These are phyloP conservation scores for Xyliphius kryptos DNA, from an alignment of 2,113 vertebrate species.

Conservation along the genomic window DNA sequence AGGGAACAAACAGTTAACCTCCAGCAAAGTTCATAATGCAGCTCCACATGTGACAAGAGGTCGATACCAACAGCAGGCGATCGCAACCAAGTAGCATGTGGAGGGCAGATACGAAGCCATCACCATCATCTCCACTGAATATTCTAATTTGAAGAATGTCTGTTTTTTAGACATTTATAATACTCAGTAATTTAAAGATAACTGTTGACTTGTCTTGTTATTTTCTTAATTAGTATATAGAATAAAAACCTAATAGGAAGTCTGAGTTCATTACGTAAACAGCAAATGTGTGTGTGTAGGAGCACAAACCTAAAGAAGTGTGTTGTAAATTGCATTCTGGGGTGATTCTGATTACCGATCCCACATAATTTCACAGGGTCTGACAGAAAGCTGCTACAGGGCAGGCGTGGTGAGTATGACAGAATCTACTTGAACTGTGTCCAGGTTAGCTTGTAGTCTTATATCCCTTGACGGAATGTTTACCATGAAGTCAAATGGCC, in stretches of 20 bases:
- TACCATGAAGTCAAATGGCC: not conserved
- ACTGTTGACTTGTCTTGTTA: not conserved
- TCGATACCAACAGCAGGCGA: too few relatives aligned
- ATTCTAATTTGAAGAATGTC: not conserved
- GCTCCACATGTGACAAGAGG: too few relatives aligned
- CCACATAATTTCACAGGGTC: slow-evolving; percentile 45
- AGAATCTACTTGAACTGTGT: slow-evolving; percentile 3
- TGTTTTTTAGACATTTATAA: not conserved
- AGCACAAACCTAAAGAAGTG: not conserved
- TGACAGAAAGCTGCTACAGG: slow-evolving; percentile 60
- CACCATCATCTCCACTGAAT: too few relatives aligned
- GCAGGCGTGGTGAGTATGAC: slow-evolving; percentile 36
- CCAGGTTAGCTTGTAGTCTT: not conserved
- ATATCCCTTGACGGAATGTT: not conserved
- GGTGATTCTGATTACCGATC: slow-evolving; percentile 11
- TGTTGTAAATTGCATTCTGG: slow-evolving; percentile 9
- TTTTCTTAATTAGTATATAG: not conserved
- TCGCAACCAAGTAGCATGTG: too few relatives aligned
- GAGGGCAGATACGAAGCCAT: too few relatives aligned
- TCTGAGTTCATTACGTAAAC: not conserved
- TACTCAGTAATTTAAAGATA: not conserved
- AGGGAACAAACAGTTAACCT: too few relatives aligned
- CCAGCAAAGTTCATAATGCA: too few relatives aligned
- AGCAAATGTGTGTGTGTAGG: not conserved
- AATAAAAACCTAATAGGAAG: not conserved